A percentile compares a stretch with the other conserved stretches of the same genome.
Evolutionary conservation across 2,797 vertebrate genomes (phyloP).

Genomic region (Acipenser oxyrinchus): DNA sequence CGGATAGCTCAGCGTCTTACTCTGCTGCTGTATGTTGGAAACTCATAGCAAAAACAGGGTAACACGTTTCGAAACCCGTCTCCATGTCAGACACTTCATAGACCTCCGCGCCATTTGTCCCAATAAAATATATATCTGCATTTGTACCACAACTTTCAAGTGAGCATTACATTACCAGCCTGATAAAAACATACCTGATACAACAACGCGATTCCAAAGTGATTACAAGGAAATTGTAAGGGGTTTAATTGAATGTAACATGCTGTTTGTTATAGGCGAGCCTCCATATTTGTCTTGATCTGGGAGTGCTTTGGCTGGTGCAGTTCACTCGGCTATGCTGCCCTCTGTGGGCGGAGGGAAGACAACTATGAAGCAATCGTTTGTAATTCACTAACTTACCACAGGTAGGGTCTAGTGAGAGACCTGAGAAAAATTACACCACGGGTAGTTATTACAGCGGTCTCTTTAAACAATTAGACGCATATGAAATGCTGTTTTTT

Average conservation of each 20-base stretch:
- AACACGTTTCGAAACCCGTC: slow-evolving; percentile 17
- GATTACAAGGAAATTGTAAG: no score
- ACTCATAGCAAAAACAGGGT: no score
- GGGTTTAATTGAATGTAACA: not conserved
- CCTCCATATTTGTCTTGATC: slow-evolving; percentile 15
- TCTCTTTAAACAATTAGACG: no score
- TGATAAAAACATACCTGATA: not conserved
- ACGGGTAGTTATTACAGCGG: no score
- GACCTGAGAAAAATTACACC: no score
- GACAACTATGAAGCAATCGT: slow-evolving; percentile 2
- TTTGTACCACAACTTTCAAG: not conserved
- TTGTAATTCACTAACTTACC: slow-evolving; percentile 11
- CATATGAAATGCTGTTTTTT: no score
- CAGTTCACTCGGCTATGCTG: slow-evolving; percentile 7
- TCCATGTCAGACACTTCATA: not conserved
- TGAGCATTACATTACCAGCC: not conserved
- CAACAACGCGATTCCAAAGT: not conserved
- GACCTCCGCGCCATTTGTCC: not conserved
- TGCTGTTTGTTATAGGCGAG: not conserved
- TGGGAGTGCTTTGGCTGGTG: not conserved
- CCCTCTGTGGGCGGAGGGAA: slow-evolving; percentile 11
- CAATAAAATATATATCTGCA: not conserved
- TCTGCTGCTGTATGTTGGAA: not conserved
- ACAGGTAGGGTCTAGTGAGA: slow-evolving; percentile 17
- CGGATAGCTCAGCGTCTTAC: slow-evolving; percentile 15